These are phyloP conservation scores for Melanotus villosus DNA, from an alignment of 2,888 invertebrate genomes.

Conservation along the genomic window DNA sequence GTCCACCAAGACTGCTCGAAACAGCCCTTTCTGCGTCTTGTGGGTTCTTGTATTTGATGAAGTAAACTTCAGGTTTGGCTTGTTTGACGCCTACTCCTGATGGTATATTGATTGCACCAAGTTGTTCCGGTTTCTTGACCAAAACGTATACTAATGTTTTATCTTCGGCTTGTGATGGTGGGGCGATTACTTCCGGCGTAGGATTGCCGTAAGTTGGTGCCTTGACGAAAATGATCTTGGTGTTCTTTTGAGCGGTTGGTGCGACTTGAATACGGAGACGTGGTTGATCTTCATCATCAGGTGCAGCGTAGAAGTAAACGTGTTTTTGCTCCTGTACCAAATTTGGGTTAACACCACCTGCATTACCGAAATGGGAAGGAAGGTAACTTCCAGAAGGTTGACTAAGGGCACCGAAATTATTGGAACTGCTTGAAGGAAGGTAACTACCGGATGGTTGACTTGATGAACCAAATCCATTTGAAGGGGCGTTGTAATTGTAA, in stretches of 20 bases:
- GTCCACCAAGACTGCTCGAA: constrained; percentile 34
- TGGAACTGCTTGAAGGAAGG: neutral
- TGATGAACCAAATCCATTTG: no score
- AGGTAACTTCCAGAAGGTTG: constrained; percentile 49
- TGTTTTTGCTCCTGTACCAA: constrained; percentile 57
- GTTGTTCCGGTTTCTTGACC: constrained; percentile 78
- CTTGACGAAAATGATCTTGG: constrained; percentile 70
- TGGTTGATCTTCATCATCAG: constrained; percentile 59
- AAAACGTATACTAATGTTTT: constrained; percentile 66
- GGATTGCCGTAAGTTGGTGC: constrained; percentile 59
- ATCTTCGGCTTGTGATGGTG: constrained; percentile 58
- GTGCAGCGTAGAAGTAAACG: constrained; percentile 63
- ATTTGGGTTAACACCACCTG: constrained; percentile 1
- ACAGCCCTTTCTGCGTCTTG: constrained; percentile 54
- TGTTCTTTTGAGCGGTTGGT: constrained; percentile 63
- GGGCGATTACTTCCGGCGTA: constrained; percentile 57
- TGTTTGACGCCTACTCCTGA: constrained; percentile 83
- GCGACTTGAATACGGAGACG: constrained; percentile 55
- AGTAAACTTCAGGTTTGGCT: constrained; percentile 90
- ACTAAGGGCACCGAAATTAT: neutral
- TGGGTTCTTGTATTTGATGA: constrained; percentile 81
- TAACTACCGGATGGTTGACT: neutral
- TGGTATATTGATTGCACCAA: constrained; percentile 82
- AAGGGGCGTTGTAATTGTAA: no score
- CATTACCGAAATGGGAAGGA: constrained; percentile 27